Evolutionary conservation across 1,140 invertebrate species (phyloP), one percentile per base, ranked within the genome.

Genomic region (Zaprionus gabonicus): DNA sequence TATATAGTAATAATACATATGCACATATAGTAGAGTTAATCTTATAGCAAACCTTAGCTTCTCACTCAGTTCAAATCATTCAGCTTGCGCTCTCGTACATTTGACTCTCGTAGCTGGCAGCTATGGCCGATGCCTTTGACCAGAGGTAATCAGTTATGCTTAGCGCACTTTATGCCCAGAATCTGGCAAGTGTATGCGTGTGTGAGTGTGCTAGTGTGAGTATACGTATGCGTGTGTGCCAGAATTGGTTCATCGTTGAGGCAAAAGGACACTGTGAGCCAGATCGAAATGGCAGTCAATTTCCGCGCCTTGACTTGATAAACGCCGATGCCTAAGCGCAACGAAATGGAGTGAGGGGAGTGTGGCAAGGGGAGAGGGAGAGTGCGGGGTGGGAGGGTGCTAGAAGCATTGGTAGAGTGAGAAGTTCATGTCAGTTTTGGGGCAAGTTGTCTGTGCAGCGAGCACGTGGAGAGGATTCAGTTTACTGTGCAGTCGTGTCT

Each of bases 281-380:
- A 76, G 76, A 81, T 81, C 76, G 72, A 81, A 78, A 71, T 81
- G 78, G 78, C 71, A 81, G 67, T 44, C 76, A 85, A 81, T 83
- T 82, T 68, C 69, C 72, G 62, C 65, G 76, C 46, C 65, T 56
- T 76, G 71, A 76, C 80, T 82, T 82, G 71, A 79, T 73, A 75
- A 84, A 78, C 70, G 71, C 71, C 56, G 56, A 63, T 71, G 66
- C 27, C 28, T 49, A 41, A 68, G 34, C 23, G 41, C 25, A 41
- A 23, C 31, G 28, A 49, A 60, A n/a, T 23, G 68, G 72, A 23
- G 59, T 12, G 53, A 6, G 69, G 9, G 66, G 62, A 75, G 66
- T 66, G 76, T 36, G 60, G 56, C 67, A 70, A 36, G 51, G 31
- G 23, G 41, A 56, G 53, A 27, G 5, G 25, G 20, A 15, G 51